Percentiles rank a stretch among this genome's conserved stretches.
Conservation (phyloP, 2,113 vertebrate genomes). For the Triplophysa dalaica region DNA sequence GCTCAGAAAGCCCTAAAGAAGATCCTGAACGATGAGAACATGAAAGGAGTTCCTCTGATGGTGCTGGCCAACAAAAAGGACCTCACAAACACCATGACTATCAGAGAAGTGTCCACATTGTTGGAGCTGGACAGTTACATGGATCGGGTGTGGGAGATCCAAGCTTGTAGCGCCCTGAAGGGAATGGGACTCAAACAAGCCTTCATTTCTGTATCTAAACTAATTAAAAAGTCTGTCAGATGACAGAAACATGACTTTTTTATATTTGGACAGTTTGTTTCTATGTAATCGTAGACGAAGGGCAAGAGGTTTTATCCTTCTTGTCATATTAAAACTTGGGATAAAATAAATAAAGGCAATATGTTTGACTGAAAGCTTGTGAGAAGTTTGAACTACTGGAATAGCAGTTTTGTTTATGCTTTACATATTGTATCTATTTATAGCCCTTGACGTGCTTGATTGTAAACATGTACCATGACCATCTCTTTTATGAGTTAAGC, state of each 20-base stretch:
- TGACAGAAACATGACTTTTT: background rate
- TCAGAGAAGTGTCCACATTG: constrained; percentile 68
- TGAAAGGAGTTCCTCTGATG: constrained; percentile 77
- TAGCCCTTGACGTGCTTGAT: background rate
- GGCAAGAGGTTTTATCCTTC: background rate
- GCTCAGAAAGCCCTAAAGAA: constrained; percentile 70
- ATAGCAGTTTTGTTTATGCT: background rate
- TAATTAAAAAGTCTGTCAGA: constrained; percentile 66
- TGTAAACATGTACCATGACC: background rate
- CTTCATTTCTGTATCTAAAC: constrained; percentile 69
- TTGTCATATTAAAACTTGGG: too few species aligned
- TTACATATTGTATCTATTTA: background rate
- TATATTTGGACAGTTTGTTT: background rate
- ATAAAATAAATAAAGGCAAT: background rate
- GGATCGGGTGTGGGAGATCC: constrained; percentile 75
- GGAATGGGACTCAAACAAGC: constrained; percentile 80
- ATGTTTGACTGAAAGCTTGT: background rate
- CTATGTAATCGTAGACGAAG: background rate
- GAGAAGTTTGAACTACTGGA: background rate
- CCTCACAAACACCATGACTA: constrained; percentile 67
- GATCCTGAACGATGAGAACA: constrained; percentile 70
- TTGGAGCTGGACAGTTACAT: constrained; percentile 62
- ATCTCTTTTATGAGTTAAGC: too few species aligned
- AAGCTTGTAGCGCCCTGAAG: constrained; percentile 75
- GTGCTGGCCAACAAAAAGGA: constrained; percentile 92